Base-by-base conservation (phyloP, 2,797 vertebrate genomes). In the Eulemur mongoz region DNA sequence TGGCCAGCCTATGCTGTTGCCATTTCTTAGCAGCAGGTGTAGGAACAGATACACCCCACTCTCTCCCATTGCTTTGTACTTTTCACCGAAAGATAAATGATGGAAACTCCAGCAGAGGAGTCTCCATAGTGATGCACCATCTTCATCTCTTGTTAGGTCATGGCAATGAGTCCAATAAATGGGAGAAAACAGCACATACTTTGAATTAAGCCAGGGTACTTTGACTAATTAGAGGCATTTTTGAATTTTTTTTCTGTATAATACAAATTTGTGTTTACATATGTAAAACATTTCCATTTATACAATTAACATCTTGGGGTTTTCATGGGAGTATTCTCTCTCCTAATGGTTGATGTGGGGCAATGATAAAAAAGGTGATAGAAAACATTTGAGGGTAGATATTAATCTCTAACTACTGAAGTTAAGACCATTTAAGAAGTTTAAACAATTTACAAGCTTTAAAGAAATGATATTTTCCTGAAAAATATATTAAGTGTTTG, bases 181-280 rank as follows among this genome's bases (percentile, higher is more conserved):
- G 14, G 0, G 25, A 67, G 32, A 38, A 83, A 45, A 73, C 4
- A 67, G 17, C 43, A 17, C 0, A 25, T 93, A 9, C 1, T 59
- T 63, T 35, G 2, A 86, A 4, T 94, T 3, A n/a, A 93, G 3
- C 30, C 81, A 35, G 32, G 67, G 59, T 15, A 81, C 13, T 38
- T 72, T 32, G 30, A 88, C 38, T 50, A 59, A 50, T 43, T 63
- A 27, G 7, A 92, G 15, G 15, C 2, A 10, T 30, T 63, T 97
- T 72, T 94, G 6, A 96, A 81, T 96, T 97, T 73, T n/a, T 43
- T 70, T 95, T 97, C 85, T 89, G 25, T 50, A 18, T 78, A 79
- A 75, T 83, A 89, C 54, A 92, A 94, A 70, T 72, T 67, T 70
- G 12, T 0, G 96, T 96, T 96, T 96, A 75, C 86, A 96, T 97